Evolutionary conservation across 23 tunicate species (phyloP), one percentile per base, ranked within the genome.

Genomic region (Ascidia mentula): DNA sequence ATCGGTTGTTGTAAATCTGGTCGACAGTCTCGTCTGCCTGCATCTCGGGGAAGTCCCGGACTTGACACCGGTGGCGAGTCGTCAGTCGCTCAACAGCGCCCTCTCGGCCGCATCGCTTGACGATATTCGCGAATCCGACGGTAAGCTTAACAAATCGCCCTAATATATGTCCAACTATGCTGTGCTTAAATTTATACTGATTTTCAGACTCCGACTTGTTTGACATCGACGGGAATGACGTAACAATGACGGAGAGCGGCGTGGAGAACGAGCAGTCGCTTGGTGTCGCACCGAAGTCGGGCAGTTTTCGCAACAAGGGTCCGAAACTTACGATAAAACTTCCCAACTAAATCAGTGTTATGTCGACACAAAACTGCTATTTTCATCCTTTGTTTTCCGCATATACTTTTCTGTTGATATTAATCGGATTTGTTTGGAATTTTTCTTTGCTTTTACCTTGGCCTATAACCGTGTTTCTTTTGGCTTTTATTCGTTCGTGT

Each of bases 91-190:
- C 60, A 90, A 84, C 77, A 84, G 96, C 59, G 84, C 88, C 34
- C 73, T 90, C 31, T 84, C 96, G 0, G 96, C 96, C 20, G 79
- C 96, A 26, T 88, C 92, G 20, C 72, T 77, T 12, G 92, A 88
- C 46, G 92, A 76, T 59, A 37, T 88, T 59, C 79, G 70, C 15
- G 86, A 81, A 1, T 39, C 86, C 38, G 88, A 76, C 36, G 88
- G 88, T 83, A 18, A 38, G 69, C 59, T 40, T 31, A 26, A 6
- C n/a, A n/a, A n/a, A n/a, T 42, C 15, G 53, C 12, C 15, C 15
- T 42, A 9, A 42, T 42, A 15, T 15, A 42, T 12, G 15, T 12
- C 53, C 22, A 20, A 9, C 13, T 53, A 53, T 53, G 13, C 22
- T 28, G 65, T 9, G 4, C 1, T 53, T 53, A 1, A 5, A 3